These are phyloP conservation scores for Xestia ashworthii DNA, from an alignment of 2,888 invertebrate species.

Conservation along the genomic window DNA sequence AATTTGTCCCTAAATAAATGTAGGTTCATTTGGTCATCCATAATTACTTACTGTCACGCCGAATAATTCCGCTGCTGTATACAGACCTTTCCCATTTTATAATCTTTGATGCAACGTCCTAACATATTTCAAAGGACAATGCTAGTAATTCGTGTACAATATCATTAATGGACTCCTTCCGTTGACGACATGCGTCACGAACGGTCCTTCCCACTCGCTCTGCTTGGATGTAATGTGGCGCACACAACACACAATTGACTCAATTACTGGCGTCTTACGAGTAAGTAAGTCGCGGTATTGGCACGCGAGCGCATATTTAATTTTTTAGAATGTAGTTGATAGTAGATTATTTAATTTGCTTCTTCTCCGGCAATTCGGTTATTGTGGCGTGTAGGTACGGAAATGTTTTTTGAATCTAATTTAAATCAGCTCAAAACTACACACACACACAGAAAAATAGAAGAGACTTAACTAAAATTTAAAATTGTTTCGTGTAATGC, in stretches of 20 bases:
- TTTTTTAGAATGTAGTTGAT: conserved; percentile 17
- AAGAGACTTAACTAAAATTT: too few species aligned
- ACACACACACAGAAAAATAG: too few species aligned
- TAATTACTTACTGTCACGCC: not conserved
- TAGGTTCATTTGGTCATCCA: not conserved
- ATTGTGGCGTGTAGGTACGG: not conserved
- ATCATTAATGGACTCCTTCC: conserved; percentile 36
- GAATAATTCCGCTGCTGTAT: not conserved
- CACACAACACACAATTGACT: conserved; percentile 43
- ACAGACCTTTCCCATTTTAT: not conserved
- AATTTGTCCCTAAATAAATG: not conserved
- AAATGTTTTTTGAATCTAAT: not conserved
- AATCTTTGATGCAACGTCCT: not conserved
- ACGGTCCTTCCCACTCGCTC: not conserved
- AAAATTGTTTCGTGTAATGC: too few species aligned
- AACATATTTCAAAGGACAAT: not conserved
- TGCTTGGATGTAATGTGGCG: not conserved
- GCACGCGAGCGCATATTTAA: conserved; percentile 3
- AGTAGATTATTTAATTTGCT: not conserved
- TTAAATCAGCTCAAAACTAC: not conserved
- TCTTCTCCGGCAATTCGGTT: not conserved
- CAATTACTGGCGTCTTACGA: conserved; percentile 35
- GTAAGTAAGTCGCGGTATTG: conserved; percentile 13
- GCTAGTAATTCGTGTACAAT: conserved; percentile 22
- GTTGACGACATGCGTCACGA: conserved; percentile 17